phyloP scores from a whole-genome alignment of 2,888 invertebrate species.

The Hedya salicella region DNA sequence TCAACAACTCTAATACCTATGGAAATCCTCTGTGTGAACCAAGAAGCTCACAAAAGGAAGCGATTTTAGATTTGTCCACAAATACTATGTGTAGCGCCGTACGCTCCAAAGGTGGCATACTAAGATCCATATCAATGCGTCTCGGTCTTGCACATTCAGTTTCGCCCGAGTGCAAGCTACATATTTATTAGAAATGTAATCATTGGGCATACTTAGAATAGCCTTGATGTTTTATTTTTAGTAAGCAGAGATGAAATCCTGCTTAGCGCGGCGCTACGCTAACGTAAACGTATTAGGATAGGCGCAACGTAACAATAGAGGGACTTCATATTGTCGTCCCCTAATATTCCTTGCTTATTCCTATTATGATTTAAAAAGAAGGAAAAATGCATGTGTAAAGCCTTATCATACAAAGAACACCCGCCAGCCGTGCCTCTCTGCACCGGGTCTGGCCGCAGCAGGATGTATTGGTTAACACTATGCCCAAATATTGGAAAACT shows the following conservation, averaged over 20 bases:
- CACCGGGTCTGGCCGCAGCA: too few relatives aligned
- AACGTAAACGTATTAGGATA: slow-evolving; percentile 14
- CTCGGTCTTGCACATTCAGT: neutral
- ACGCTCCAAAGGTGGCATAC: neutral
- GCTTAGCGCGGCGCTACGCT: slow-evolving; percentile 37
- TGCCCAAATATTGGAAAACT: too few relatives aligned
- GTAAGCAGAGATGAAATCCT: slow-evolving; percentile 17
- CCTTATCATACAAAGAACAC: too few relatives aligned
- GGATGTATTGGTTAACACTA: too few relatives aligned
- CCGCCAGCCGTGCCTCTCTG: too few relatives aligned
- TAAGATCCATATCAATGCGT: neutral
- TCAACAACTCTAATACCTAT: slow-evolving; percentile 24
- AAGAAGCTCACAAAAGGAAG: neutral
- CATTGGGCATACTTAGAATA: neutral
- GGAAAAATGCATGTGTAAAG: too few relatives aligned
- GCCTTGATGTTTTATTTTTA: slow-evolving; percentile 20
- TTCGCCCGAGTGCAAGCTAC: neutral
- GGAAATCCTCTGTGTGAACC: slow-evolving; percentile 21
- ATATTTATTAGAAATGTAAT: neutral
- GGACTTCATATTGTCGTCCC: neutral
- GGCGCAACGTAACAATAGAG: neutral
- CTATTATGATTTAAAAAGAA: neutral
- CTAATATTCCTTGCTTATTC: neutral
- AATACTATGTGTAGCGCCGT: slow-evolving; percentile 1
- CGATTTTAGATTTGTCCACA: slow-evolving; percentile 14